phyloP scores from a whole-genome alignment of 1,140 invertebrate species.

The Drosophila baimaii region DNA sequence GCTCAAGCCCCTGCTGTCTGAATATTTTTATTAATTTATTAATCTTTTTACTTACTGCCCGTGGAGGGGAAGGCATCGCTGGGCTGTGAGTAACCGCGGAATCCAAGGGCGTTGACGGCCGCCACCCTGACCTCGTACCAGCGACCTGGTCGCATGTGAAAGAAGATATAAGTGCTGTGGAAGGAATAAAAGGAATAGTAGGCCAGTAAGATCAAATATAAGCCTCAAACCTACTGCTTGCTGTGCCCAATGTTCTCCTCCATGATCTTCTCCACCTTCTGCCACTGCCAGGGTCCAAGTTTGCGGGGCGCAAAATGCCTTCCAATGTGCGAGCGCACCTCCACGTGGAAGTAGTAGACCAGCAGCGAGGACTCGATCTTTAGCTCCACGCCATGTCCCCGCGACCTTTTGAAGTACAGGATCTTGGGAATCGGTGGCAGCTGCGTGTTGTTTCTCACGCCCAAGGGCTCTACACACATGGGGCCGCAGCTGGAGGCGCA shows the following conservation, averaged over 20 bases:
- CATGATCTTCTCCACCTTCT: slow-evolving; percentile 77
- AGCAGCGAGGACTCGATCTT: slow-evolving; percentile 73
- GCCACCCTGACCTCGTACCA: slow-evolving; percentile 92
- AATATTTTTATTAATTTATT: slow-evolving; percentile 1
- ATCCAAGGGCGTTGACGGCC: slow-evolving; percentile 89
- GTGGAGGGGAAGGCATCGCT: slow-evolving; percentile 88
- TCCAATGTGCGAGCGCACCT: slow-evolving; percentile 86
- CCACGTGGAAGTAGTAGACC: slow-evolving; percentile 83
- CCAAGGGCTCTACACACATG: slow-evolving; percentile 87
- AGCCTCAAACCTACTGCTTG: slow-evolving; percentile 57
- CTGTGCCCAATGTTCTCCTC: slow-evolving; percentile 61
- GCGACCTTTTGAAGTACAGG: slow-evolving; percentile 59
- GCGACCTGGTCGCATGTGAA: slow-evolving; percentile 88
- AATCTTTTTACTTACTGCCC: slow-evolving; percentile 77
- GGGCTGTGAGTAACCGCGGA: slow-evolving; percentile 88
- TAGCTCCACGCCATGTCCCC: slow-evolving; percentile 76
- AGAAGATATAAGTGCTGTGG: slow-evolving; percentile 85
- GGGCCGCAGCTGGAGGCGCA: slow-evolving; percentile 88
- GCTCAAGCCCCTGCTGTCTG: not conserved
- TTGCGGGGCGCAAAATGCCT: slow-evolving; percentile 85
- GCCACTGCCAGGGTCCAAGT: slow-evolving; percentile 85
- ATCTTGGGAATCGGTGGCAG: slow-evolving; percentile 78
- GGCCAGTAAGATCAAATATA: not conserved
- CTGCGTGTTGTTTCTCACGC: slow-evolving; percentile 84
- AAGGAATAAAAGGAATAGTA: not conserved